A percentile compares a stretch with the other conserved stretches of the same genome.
These are phyloP conservation scores for Hypsibius dujardini DNA, from an alignment of 1,140 invertebrate genomes.

Conservation along the genomic window DNA sequence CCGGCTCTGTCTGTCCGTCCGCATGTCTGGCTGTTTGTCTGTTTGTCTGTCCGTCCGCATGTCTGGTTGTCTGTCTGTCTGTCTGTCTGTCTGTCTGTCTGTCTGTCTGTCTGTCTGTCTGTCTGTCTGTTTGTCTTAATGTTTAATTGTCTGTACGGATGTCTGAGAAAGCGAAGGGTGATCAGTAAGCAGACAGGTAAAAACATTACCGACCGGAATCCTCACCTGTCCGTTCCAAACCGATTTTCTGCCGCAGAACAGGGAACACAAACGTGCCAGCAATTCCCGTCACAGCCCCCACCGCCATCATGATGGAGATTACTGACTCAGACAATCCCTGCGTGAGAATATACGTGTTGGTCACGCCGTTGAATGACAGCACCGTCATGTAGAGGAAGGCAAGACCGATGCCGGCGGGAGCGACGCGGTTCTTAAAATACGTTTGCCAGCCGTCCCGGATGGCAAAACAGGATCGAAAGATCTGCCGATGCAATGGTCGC, in stretches of 20 bases:
- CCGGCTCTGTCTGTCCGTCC: too few species aligned
- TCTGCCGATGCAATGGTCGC: background rate
- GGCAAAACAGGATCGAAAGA: constrained; percentile 18
- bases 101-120: too few species aligned
- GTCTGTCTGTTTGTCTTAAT: too few species aligned
- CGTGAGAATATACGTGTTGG: constrained; percentile 24
- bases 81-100: constrained; percentile 21
- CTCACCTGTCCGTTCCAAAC: too few species aligned
- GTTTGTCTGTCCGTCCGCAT: constrained; percentile 29
- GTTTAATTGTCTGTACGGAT: too few species aligned
- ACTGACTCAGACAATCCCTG: constrained; percentile 33
- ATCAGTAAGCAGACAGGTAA: too few species aligned
- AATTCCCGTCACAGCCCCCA: constrained; percentile 36
- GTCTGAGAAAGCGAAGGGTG: too few species aligned
- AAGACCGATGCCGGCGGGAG: constrained; percentile 36
- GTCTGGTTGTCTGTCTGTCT: constrained; percentile 24
- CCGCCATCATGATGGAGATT: constrained; percentile 33
- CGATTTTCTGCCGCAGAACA: constrained; percentile 15
- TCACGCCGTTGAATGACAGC: constrained; percentile 40
- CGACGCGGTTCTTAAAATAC: constrained; percentile 33
- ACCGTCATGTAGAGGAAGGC: constrained; percentile 41
- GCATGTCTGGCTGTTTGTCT: too few species aligned
- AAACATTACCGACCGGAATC: too few species aligned
- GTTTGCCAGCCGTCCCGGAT: constrained; percentile 29
- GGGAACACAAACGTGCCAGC: constrained; percentile 32